phyloP scores from a whole-genome alignment of 2,888 invertebrate genomes.

The Blastobasis lacticolella region DNA sequence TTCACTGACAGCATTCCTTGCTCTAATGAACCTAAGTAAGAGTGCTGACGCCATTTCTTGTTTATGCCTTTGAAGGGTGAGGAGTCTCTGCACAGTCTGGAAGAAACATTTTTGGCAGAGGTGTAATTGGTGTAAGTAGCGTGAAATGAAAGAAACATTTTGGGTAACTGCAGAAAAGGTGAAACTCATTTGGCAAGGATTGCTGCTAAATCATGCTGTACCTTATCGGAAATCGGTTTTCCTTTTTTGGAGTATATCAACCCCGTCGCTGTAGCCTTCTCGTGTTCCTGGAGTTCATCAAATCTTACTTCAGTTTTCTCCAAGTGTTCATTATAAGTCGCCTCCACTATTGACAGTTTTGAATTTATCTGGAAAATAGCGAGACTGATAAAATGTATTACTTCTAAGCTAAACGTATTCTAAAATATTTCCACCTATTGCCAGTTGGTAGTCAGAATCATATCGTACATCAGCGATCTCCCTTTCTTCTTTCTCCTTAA shows the following conservation, averaged over 20 bases:
- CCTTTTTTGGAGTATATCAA: slow-evolving; percentile 64
- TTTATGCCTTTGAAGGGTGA: slow-evolving; percentile 52
- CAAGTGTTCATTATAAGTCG: slow-evolving; percentile 31
- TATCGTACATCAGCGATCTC: slow-evolving; percentile 49
- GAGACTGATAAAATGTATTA: neutral
- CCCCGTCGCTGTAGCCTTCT: slow-evolving; percentile 50
- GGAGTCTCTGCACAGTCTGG: slow-evolving; percentile 53
- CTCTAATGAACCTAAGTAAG: slow-evolving; percentile 52
- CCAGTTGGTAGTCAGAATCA: neutral
- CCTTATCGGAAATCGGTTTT: slow-evolving; percentile 67
- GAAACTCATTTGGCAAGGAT: neutral
- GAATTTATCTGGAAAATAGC: slow-evolving; percentile 35
- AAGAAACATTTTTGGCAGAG: neutral
- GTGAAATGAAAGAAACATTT: no score
- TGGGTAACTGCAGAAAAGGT: no score
- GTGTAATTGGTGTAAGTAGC: no score
- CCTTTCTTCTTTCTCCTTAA: slow-evolving; percentile 49
- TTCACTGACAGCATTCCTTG: slow-evolving; percentile 55
- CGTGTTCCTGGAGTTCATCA: slow-evolving; percentile 43
- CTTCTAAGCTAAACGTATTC: no score
- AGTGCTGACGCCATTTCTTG: slow-evolving; percentile 50
- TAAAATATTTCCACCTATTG: no score
- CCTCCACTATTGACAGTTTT: slow-evolving; percentile 42
- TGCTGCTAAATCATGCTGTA: slow-evolving; percentile 13
- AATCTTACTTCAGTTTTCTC: slow-evolving; percentile 45